phyloP scores from a whole-genome alignment of 1,140 invertebrate genomes.

The Drosophila subobscura region DNA sequence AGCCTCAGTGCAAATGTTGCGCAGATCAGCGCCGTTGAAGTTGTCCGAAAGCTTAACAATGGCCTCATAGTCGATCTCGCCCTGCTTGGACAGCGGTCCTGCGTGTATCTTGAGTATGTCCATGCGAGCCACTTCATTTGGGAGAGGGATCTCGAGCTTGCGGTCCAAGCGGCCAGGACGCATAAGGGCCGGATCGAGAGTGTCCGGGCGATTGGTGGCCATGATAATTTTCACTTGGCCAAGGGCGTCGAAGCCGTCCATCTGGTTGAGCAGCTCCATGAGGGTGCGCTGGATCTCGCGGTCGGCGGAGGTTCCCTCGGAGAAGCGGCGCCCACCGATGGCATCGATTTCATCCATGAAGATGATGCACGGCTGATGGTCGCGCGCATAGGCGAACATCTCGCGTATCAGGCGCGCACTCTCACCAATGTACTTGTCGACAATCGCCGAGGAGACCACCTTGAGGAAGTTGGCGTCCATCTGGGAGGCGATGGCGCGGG shows the following conservation, averaged over 20 bases:
- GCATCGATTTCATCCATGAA: constrained; percentile 99
- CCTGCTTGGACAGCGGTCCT: constrained; percentile 96
- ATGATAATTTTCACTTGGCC: constrained; percentile 95
- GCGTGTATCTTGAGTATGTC: constrained; percentile 99
- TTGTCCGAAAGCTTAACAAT: constrained; percentile 99
- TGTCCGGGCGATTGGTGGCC: constrained; percentile 99
- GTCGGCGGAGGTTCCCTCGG: constrained; percentile 98
- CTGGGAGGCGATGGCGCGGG: constrained; percentile 96
- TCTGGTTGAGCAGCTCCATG: constrained; percentile 99
- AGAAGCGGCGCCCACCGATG: constrained; percentile 97
- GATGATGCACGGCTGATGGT: constrained; percentile 99
- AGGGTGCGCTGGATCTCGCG: constrained; percentile 99
- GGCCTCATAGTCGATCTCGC: constrained; percentile 99
- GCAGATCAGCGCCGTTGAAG: constrained; percentile 99
- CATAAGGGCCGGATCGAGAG: constrained; percentile 98
- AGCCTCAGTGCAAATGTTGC: constrained; percentile 99
- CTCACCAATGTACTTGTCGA: constrained; percentile 98
- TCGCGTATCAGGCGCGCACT: constrained; percentile 99
- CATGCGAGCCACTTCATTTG: constrained; percentile 92
- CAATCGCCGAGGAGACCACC: constrained; percentile 98
- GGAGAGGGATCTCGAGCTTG: constrained; percentile 98
- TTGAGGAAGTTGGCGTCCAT: constrained; percentile 99
- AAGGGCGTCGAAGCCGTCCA: constrained; percentile 98
- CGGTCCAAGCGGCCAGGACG: constrained; percentile 97
- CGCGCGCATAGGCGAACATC: constrained; percentile 99